Evolutionary conservation across 2,888 invertebrate species (phyloP), one percentile per base, ranked within the genome.

Genomic region (Standfussiana lucernea): DNA sequence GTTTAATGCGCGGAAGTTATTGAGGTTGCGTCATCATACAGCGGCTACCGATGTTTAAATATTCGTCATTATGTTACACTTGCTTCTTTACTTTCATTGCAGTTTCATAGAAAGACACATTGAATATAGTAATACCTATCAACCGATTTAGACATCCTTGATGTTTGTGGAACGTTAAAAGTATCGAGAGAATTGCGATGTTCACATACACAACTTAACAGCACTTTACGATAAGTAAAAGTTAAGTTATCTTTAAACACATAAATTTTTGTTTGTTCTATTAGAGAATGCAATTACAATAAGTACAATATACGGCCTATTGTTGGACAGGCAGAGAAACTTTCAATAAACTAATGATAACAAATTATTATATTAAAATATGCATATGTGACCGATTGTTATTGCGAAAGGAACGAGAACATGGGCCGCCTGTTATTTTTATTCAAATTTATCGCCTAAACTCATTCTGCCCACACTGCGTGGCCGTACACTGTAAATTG

Each of bases 381-480:
- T 87, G 81, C 81, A 81, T 85, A 84, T 85, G 77, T 84, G 85
- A 84, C 83, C 86, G 85, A 86, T 88, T 82, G 84, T 80, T 79
- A 79, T 88, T 88, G 79, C 86, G 82, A 86, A 82, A 83, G 82
- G 68, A 86, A 82, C 75, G 71, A 85, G 85, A 88, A 79, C 85
- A 86, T 84, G 80, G 83, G 82, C 85, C 76, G 87, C 86, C 80
- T 86, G 86, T 89, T 89, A 89, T 90, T 90, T 91, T 91, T 90
- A 92, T 93, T 91, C 87, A 91, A 92, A 92, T 89, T 83, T 84
- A 88, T 90, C 89, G 82, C 89, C 87, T 89, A 89, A 89, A 89
- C 90, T 89, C 89, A 90, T 89, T 90, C 92, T 88, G 86, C 94
- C 93, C 91, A 94, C 94, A 89, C 89, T 80, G 85, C 72, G 71